Conservation (phyloP, 1,140 invertebrate species). For the Caenorhabditis tropicalis region DNA sequence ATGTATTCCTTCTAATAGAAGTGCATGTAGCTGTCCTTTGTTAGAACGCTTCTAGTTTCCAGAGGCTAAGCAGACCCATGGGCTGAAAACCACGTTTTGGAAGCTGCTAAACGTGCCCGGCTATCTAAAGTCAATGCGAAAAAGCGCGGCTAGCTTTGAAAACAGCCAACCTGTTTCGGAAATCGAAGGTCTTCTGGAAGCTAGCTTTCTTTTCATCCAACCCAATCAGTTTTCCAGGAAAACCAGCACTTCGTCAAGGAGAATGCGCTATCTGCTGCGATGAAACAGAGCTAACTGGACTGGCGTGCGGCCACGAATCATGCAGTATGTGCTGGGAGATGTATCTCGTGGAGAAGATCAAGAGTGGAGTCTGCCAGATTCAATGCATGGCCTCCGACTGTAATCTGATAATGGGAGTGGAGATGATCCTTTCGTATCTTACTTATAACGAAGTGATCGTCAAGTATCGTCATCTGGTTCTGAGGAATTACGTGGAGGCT, state of each 20-base stretch:
- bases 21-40: too few species aligned
- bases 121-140: too few species aligned
- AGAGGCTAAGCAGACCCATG: too few species aligned
- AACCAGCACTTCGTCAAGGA: background rate
- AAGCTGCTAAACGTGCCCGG: too few species aligned
- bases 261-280: conserved; percentile 27
- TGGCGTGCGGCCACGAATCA: background rate
- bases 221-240: too few species aligned
- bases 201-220: too few species aligned
- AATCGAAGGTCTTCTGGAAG: too few species aligned
- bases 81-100: too few species aligned
- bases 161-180: too few species aligned
- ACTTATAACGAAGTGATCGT: background rate
- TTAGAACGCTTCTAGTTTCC: too few species aligned
- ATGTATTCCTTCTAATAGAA: too few species aligned
- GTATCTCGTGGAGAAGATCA: background rate
- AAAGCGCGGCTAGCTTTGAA: too few species aligned
- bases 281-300: background rate
- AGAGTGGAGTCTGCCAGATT: background rate
- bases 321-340: background rate
- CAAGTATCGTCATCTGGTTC: conserved; percentile 94
- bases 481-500: conserved; percentile 97
- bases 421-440: background rate
- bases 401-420: background rate
- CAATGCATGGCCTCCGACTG: background rate